These are phyloP conservation scores for Chelmon rostratus DNA, from an alignment of 2,797 vertebrate species.

Conservation along the genomic window DNA sequence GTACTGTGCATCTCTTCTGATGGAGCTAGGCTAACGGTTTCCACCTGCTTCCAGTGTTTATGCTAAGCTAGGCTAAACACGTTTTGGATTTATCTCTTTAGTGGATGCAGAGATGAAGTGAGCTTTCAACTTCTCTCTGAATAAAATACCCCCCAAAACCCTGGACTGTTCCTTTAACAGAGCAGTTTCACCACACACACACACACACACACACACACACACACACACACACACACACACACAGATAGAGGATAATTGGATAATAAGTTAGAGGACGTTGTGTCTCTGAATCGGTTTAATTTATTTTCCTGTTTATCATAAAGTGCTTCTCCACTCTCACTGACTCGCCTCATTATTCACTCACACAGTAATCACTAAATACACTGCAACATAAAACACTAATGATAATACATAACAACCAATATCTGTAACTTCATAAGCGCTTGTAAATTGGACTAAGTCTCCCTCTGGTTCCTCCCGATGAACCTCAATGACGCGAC, in stretches of 20 bases:
- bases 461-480: not conserved
- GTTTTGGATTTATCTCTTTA: not conserved
- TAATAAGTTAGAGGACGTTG: constrained; percentile 64
- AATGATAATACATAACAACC: constrained; percentile 47
- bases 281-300: constrained; percentile 64
- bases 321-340: constrained; percentile 52
- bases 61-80: constrained; percentile 13
- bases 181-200: constrained; percentile 1
- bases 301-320: constrained; percentile 70
- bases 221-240: constrained; percentile 28
- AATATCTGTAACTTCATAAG: constrained; percentile 50
- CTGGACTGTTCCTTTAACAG: constrained; percentile 19
- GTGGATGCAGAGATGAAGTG: not conserved
- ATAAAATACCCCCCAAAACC: not conserved
- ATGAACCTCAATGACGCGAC: not conserved
- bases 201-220: constrained; percentile 19
- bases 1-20: not conserved
- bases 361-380: constrained; percentile 53
- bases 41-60: not conserved
- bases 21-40: not conserved
- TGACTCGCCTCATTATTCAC: constrained; percentile 71
- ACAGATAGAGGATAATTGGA: constrained; percentile 63
- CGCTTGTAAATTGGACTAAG: constrained; percentile 10
- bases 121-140: not conserved
- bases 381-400: constrained; percentile 40